Conservation (phyloP, 2,888 invertebrate species). For the Leucozona laternaria region DNA sequence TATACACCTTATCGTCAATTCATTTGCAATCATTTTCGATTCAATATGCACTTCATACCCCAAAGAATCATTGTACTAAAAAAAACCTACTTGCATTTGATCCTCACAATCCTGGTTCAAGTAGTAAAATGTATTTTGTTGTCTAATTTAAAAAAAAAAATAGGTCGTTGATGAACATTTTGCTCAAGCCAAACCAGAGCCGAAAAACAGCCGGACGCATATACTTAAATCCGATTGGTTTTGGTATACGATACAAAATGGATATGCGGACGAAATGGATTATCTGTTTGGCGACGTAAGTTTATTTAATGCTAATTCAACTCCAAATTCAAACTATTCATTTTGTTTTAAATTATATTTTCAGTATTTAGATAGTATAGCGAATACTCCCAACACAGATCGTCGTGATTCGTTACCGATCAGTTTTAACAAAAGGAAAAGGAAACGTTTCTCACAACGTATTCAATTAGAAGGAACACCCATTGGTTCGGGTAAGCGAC, state of each 20-base stretch:
- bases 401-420: conserved; percentile 86
- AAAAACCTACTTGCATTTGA: not conserved
- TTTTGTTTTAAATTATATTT: too few species aligned
- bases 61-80: conserved; percentile 44
- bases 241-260: conserved; percentile 99
- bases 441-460: conserved; percentile 88
- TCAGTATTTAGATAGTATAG: conserved; percentile 83
- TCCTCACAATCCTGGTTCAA: not conserved
- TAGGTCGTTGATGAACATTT: conserved; percentile 94
- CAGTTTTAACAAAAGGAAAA: conserved; percentile 88
- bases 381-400: conserved; percentile 84
- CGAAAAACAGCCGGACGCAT: conserved; percentile 88
- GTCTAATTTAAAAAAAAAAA: conserved; percentile 1
- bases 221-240: conserved; percentile 98
- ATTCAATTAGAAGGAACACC: conserved; percentile 83
- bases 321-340: not conserved
- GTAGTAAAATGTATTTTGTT: not conserved
- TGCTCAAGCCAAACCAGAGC: conserved; percentile 89
- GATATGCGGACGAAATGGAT: conserved; percentile 95
- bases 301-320: conserved; percentile 74
- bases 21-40: not conserved
- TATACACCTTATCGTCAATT: not conserved
- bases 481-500: conserved; percentile 86
- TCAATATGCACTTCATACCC: conserved; percentile 50
- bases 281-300: conserved; percentile 94